Evolutionary conservation across 2,888 invertebrate genomes (phyloP).

Genomic region (Drosophila recens): DNA sequence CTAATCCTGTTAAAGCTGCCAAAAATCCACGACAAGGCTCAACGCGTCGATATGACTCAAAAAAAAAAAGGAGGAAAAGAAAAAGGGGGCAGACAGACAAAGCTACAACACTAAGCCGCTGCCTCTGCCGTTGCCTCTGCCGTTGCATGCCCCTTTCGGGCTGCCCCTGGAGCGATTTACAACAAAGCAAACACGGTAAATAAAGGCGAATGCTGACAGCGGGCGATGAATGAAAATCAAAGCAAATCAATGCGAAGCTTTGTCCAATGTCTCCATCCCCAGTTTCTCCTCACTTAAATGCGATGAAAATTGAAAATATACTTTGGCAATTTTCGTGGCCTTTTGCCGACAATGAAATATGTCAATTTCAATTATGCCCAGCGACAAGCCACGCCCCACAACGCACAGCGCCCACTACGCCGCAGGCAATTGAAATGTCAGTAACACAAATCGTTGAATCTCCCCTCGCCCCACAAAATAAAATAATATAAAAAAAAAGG

Average conservation of each 20-base stretch:
- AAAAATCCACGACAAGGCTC: slow-evolving; percentile 72
- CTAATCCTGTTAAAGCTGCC: slow-evolving; percentile 81
- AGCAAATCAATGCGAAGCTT: slow-evolving; percentile 71
- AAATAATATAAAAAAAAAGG: not conserved
- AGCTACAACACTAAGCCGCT: slow-evolving; percentile 60
- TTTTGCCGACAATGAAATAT: slow-evolving; percentile 71
- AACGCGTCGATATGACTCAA: slow-evolving; percentile 49
- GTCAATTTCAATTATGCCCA: slow-evolving; percentile 74
- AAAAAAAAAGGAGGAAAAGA: slow-evolving; percentile 4
- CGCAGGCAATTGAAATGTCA: slow-evolving; percentile 67
- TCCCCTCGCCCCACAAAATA: not conserved
- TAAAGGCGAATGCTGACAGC: slow-evolving; percentile 68
- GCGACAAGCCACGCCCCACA: slow-evolving; percentile 37
- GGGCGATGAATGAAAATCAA: slow-evolving; percentile 73
- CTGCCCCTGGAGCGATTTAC: slow-evolving; percentile 48
- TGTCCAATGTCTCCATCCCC: slow-evolving; percentile 8
- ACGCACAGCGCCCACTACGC: slow-evolving; percentile 25
- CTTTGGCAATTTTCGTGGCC: slow-evolving; percentile 74
- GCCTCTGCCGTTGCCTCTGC: slow-evolving; percentile 6
- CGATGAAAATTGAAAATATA: slow-evolving; percentile 78
- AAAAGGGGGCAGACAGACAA: slow-evolving; percentile 43
- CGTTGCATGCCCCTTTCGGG: slow-evolving; percentile 11
- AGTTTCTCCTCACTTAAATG: slow-evolving; percentile 36
- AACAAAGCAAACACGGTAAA: slow-evolving; percentile 72
- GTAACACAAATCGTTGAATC: slow-evolving; percentile 26